Evolutionary conservation across 2,888 invertebrate species (phyloP).

Genomic region (Congeria kusceri): DNA sequence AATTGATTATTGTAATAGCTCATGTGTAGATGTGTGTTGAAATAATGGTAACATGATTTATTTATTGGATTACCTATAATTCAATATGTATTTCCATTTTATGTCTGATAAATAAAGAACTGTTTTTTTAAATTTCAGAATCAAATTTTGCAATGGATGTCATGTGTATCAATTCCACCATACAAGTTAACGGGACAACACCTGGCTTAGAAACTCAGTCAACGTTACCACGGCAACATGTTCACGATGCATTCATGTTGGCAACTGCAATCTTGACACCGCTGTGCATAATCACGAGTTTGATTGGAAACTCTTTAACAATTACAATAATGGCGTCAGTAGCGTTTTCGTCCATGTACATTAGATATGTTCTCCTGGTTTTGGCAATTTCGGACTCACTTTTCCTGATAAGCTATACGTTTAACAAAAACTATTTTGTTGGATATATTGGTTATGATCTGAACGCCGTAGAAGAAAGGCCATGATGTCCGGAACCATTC

Average conservation of each 20-base stretch:
- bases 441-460: slow-evolving; percentile 64
- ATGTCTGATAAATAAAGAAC: too few species aligned
- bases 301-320: slow-evolving; percentile 69
- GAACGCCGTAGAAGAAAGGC: slow-evolving; percentile 28
- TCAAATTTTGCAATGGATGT: too few species aligned
- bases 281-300: slow-evolving; percentile 54
- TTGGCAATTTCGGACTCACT: slow-evolving; percentile 71
- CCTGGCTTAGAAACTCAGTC: too few species aligned
- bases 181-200: too few species aligned
- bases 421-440: slow-evolving; percentile 67
- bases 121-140: too few species aligned
- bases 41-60: too few species aligned
- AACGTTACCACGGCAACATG: too few species aligned
- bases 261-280: slow-evolving; percentile 48
- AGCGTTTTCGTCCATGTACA: slow-evolving; percentile 57
- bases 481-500: slow-evolving; percentile 9
- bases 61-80: too few species aligned
- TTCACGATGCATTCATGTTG: neutral
- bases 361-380: slow-evolving; percentile 63
- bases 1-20: too few species aligned
- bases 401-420: slow-evolving; percentile 66
- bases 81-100: too few species aligned
- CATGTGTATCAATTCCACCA: too few species aligned
- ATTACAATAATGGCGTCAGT: slow-evolving; percentile 67
- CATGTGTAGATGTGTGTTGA: too few species aligned